Evolutionary conservation across 2,888 invertebrate genomes (phyloP), one percentile per base, ranked within the genome.

Genomic region (Hoplodrina blanda): DNA sequence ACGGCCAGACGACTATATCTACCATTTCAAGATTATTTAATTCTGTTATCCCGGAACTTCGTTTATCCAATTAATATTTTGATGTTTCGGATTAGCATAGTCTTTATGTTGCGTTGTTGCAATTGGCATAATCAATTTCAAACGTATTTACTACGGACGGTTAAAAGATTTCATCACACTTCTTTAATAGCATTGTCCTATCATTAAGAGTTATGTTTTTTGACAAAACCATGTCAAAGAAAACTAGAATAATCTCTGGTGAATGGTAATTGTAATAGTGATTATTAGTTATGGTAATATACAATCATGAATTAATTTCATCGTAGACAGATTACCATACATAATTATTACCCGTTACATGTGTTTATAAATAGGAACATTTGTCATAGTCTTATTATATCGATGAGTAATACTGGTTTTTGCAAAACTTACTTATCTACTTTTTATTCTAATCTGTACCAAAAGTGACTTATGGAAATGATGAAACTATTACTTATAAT

Each of bases 401-500:
- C n/a, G n/a, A 61, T 19, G 19, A 20, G 15, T 11, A 63, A 56
- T 33, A 52, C 37, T 19, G 25, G 30, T 25, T 53, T 53, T 49
- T 67, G 66, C 56, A 52, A 57, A 62, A 54, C 20, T n/a, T 13
- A 54, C 20, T n/a, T 13, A 59, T 59, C 8, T 25, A 54, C 44
- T 19, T 55, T 67, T 61, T 49, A 54, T 63, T 71, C 5, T 20
- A 76, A 71, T 59, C 13, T 19, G 15, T 33, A 50, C 49, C 41
- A 54, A 78, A 62, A 53, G 19, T 67, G 46, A 76, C 44, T 54
- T 50, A 55, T 57, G 57, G n/a, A 54, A 65, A 66, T 62, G 44
- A 61, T 68, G 62, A 65, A 17, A 25, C 61, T 60, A 66, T 68
- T 61, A 70, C 57, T 41, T 57, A 72, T 61, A 37, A 73, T 71